Evolutionary conservation across 2,888 invertebrate genomes (phyloP), one percentile per base, ranked within the genome.

Genomic region (Rhorus exstirpatorius): DNA sequence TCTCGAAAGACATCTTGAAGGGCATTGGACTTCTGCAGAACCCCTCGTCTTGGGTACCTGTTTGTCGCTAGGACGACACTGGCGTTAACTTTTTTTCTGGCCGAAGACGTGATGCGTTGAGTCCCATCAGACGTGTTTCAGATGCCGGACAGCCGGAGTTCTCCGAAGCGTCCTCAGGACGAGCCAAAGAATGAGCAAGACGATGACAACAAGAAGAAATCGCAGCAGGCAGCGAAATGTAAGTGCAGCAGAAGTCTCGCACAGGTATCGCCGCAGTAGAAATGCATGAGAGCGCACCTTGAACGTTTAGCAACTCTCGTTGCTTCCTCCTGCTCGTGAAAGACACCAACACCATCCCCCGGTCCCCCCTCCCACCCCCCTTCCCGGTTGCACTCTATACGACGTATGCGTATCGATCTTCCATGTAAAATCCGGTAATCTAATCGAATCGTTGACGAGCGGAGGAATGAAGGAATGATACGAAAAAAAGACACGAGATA

Each of bases 71-170:
- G 83, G 85, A 84, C 87, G 85, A 88, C 83, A 82, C 86, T 86
- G 87, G 86, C 87, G 88, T 86, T 86, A 86, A 86, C 83, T 83
- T 88, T 90, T 68, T 67, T 76, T 68, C 35, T 68, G 26, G 26
- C 21, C 63, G 58, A 58, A 71, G 81, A 77, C 77, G 81, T 77
- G 81, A 81, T 58, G 61, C 79, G 75, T 46, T 51, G 77, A 77
- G 55, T 21, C 49, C 83, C 84, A 79, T 84, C 83, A 82, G 81
- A 86, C 83, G 82, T 83, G 85, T 84, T 84, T 86, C 72, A 84
- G 78, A 84, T 85, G 84, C 85, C 85, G 82, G 85, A 77, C 84
- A 70, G 83, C 75, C 68, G 76, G 79, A 81, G 82, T 86, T 86
- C 85, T 81, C 65, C 82, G 85, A 86, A 86, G 79, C 80, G 75